Conservation (phyloP, 1,140 invertebrate genomes). For the Steinernema feltiae region DNA sequence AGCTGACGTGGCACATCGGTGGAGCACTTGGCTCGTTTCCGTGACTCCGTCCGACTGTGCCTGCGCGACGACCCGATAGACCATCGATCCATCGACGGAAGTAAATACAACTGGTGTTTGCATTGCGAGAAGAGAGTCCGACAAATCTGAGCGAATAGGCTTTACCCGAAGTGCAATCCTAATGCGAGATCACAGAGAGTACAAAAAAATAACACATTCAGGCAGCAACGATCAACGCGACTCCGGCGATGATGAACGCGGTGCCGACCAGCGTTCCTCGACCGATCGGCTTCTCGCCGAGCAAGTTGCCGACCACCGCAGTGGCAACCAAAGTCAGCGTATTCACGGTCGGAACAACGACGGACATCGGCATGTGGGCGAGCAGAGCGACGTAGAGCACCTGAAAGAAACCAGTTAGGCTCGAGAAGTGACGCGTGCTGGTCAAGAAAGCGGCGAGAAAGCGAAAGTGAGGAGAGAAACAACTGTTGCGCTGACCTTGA, state of each 20-base stretch:
- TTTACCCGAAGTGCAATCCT: background rate
- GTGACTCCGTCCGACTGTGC: background rate
- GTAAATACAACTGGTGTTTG: background rate
- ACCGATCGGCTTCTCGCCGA: slow-evolving; percentile 19
- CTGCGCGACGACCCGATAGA: background rate
- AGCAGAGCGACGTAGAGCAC: slow-evolving; percentile 28
- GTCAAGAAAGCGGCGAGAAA: background rate
- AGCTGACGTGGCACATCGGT: slow-evolving; percentile 1
- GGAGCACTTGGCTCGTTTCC: background rate
- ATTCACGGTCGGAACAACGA: slow-evolving; percentile 25
- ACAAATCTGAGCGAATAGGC: background rate
- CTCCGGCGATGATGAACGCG: slow-evolving; percentile 18
- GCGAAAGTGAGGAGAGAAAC: background rate
- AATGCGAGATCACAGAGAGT: background rate
- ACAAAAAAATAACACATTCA: background rate
- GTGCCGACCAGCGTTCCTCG: slow-evolving; percentile 13
- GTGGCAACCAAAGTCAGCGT: slow-evolving; percentile 19
- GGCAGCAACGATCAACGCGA: slow-evolving; percentile 17
- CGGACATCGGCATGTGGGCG: slow-evolving; percentile 24
- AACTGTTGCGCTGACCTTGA: background rate
- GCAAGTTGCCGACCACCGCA: slow-evolving; percentile 21
- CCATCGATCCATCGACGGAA: slow-evolving; percentile 14
- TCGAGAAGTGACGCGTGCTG: background rate
- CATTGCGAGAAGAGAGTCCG: background rate
- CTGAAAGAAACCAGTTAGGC: background rate